Evolutionary conservation across 2,113 vertebrate species (phyloP), one percentile per base, ranked within the genome.

Genomic region (Nesogale talazaci): DNA sequence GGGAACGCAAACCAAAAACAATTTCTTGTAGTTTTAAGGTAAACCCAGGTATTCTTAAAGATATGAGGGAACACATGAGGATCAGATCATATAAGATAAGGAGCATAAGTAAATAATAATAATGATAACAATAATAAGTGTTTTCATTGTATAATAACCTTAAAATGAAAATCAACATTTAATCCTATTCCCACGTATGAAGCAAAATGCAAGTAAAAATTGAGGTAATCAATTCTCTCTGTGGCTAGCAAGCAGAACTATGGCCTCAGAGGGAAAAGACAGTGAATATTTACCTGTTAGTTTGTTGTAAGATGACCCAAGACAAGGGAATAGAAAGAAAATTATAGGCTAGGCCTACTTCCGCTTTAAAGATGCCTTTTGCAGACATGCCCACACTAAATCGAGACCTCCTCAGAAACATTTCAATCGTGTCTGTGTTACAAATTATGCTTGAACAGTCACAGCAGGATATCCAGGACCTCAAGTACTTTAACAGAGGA

Each of bases 381-480:
- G 57, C 88, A 90, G 85, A 74, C 38, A 74, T 17, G 61, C 76
- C 96, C 72, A 67, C 16, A 40, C 20, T 67, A 91, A 85, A 46
- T 86, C 63, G 79, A 81, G 70, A 17, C 34, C 59, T 46, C 34
- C 70, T 85, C 11, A 74, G 86, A 94, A 92, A 88, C 17, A 20
- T 86, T 95, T 88, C 86, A 8, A 36, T 91, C 72, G 89, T 81
- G 76, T 83, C 83, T 91, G 70, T 84, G 40, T 77, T 25, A 75
- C 79, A 95, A 91, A 94, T 85, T 94, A 87, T 83, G 42, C 59
- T 80, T 89, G 40, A 95, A 86, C 63, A 72, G 72, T 91, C 91
- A 77, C 88, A 89, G 89, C 20, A 87, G 78, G 87, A 79, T 29
- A 83, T 34, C n/a, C 23, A 90, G 46, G 46, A 67, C 57, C 61